These are phyloP conservation scores for Puntigrus tetrazona DNA, from an alignment of 2,113 vertebrate genomes.

Conservation along the genomic window DNA sequence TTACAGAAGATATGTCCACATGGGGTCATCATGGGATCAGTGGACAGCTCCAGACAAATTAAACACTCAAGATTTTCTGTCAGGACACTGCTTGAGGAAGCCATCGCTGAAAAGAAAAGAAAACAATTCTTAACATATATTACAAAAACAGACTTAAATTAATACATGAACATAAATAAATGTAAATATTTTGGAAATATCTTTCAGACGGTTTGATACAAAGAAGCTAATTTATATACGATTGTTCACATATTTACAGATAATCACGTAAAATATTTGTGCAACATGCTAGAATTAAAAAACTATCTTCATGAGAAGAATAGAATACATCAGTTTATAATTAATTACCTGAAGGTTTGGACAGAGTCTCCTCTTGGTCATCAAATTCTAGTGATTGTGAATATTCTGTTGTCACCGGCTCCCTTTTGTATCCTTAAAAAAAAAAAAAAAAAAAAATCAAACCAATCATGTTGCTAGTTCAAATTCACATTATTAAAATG, in stretches of 20 bases:
- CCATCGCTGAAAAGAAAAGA: background rate
- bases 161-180: background rate
- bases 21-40: constrained; percentile 24
- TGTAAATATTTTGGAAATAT: background rate
- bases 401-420: background rate
- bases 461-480: background rate
- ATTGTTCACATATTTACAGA: background rate
- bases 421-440: background rate
- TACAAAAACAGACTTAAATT: background rate
- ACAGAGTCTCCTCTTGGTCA: background rate
- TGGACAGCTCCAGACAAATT: constrained; percentile 35
- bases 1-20: constrained; percentile 49
- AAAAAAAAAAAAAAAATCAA: too few species aligned
- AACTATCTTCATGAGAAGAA: background rate
- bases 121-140: background rate
- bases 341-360: background rate
- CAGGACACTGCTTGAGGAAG: background rate
- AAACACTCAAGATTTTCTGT: constrained; percentile 30
- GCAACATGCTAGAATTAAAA: background rate
- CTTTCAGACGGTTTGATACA: background rate
- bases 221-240: background rate
- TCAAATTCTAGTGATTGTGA: background rate
- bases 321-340: background rate
- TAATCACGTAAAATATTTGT: background rate
- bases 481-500: background rate